Percentiles rank a stretch among this genome's conserved stretches.
Evolutionary conservation across 2,888 invertebrate genomes (phyloP).

Genomic region (Ischnura elegans): DNA sequence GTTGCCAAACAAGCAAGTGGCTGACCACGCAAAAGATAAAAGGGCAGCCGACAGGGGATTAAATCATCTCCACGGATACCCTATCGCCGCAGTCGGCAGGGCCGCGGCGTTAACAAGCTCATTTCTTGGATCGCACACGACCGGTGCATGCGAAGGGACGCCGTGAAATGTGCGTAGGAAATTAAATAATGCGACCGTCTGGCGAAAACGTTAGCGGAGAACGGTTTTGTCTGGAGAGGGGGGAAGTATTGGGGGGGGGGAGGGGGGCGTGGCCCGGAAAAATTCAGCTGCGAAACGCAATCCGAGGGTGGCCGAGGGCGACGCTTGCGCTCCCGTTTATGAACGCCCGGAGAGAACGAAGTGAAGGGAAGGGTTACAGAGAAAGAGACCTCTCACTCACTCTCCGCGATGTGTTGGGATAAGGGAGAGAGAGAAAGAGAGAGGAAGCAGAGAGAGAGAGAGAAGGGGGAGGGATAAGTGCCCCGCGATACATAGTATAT

Average conservation of each 20-base stretch:
- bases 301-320: slow-evolving; percentile 38
- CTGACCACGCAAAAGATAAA: too few relatives aligned
- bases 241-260: neutral
- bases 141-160: neutral
- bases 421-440: neutral
- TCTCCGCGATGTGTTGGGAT: neutral
- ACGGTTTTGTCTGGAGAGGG: slow-evolving; percentile 21
- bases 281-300: slow-evolving; percentile 59
- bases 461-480: neutral
- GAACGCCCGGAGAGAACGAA: slow-evolving; percentile 16
- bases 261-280: slow-evolving; percentile 54
- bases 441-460: neutral
- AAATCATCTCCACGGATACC: too few relatives aligned
- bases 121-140: neutral
- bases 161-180: slow-evolving; percentile 47
- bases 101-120: neutral
- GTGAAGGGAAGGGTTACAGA: slow-evolving; percentile 33
- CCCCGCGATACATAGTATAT: neutral
- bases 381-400: neutral
- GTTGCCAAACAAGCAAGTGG: too few relatives aligned
- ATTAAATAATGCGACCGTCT: slow-evolving; percentile 16
- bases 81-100: neutral
- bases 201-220: slow-evolving; percentile 32
- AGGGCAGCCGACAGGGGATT: too few relatives aligned
- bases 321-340: slow-evolving; percentile 17